phyloP scores from a whole-genome alignment of 2,888 invertebrate species.

The Lissocephala sabroskyi region DNA sequence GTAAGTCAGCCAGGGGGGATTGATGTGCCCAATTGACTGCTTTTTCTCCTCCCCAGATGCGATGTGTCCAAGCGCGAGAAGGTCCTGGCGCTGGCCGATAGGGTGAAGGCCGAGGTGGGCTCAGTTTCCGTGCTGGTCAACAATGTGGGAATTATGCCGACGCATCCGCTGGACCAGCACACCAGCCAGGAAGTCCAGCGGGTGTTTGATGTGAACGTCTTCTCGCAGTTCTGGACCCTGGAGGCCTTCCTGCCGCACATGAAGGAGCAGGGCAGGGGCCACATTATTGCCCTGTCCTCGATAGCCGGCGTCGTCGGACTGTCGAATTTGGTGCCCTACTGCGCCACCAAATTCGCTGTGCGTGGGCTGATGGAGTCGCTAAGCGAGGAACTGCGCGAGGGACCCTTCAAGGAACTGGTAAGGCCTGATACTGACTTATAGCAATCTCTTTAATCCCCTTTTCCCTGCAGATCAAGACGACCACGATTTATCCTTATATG shows the following conservation, averaged over 20 bases:
- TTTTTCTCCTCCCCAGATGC: constrained; percentile 75
- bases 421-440: too few relatives aligned
- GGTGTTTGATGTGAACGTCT: constrained; percentile 82
- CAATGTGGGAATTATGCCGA: constrained; percentile 91
- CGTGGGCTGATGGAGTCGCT: constrained; percentile 89
- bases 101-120: constrained; percentile 81
- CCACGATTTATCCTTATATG: constrained; percentile 90
- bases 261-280: constrained; percentile 82
- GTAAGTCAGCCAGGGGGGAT: constrained; percentile 58
- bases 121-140: constrained; percentile 85
- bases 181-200: constrained; percentile 80
- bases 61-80: constrained; percentile 83
- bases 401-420: constrained; percentile 66
- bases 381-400: constrained; percentile 81
- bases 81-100: constrained; percentile 78
- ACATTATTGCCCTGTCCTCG: constrained; percentile 84
- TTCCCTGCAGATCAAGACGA: constrained; percentile 78
- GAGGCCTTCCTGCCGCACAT: constrained; percentile 85
- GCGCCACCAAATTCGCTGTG: constrained; percentile 86
- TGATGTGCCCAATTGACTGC: not conserved
- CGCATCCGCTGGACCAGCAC: constrained; percentile 79
- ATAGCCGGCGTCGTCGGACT: constrained; percentile 83
- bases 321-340: constrained; percentile 85
- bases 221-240: constrained; percentile 84
- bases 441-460: not conserved